Evolutionary conservation across 2,113 vertebrate species (phyloP).

Genomic region (Elephas maximus): DNA sequence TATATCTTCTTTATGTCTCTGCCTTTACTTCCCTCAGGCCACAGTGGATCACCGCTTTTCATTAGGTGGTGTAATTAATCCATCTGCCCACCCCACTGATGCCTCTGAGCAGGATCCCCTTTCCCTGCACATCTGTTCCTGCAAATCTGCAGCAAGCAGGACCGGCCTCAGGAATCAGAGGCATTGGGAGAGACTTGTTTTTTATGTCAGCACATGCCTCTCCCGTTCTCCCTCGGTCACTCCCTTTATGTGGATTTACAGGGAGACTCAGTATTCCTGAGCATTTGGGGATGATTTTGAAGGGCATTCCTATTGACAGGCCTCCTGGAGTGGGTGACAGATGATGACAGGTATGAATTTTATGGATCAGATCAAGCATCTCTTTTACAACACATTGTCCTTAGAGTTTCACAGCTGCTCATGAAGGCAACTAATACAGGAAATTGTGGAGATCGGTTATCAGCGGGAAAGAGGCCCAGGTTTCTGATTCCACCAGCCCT

Average conservation of each 20-base stretch:
- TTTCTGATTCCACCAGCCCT: conserved; percentile 70
- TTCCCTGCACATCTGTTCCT: conserved; percentile 54
- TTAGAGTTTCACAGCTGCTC: conserved; percentile 35
- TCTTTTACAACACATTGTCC: conserved; percentile 66
- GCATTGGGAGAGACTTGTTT: conserved; percentile 28
- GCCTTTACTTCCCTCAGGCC: conserved; percentile 60
- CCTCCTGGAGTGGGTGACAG: conserved; percentile 41
- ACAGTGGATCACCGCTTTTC: conserved; percentile 46
- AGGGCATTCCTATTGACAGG: conserved; percentile 48
- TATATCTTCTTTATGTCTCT: conserved; percentile 49
- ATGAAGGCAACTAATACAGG: not conserved
- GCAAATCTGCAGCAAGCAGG: not conserved
- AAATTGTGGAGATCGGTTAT: conserved; percentile 24
- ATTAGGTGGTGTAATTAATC: conserved; percentile 62
- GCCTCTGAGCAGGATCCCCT: conserved; percentile 41
- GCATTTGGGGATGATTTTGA: conserved; percentile 29
- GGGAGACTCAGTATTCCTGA: conserved; percentile 53
- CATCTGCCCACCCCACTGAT: conserved; percentile 29
- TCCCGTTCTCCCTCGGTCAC: conserved; percentile 22
- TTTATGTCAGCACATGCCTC: conserved; percentile 31
- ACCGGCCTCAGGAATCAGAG: conserved; percentile 36
- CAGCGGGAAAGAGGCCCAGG: conserved; percentile 10
- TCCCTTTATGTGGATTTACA: conserved; percentile 50
- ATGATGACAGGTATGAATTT: conserved; percentile 19
- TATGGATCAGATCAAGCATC: conserved; percentile 57